Base-by-base conservation (phyloP, 37 sponge, comb jelly and placozoan species). In the Hexactinellida sp. region DNA sequence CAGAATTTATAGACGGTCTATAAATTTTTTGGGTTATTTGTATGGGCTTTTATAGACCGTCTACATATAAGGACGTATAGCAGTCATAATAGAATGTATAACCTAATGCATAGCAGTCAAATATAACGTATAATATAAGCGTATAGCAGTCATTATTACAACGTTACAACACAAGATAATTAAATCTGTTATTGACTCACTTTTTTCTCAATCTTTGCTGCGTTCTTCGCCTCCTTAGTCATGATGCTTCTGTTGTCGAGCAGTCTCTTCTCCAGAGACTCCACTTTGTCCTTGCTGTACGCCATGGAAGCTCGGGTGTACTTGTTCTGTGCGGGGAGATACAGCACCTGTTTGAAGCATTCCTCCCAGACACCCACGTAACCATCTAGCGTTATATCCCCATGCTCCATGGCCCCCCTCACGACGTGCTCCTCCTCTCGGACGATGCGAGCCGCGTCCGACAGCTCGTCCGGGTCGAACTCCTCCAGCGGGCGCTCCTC, bases 191-290 rank as follows among this genome's bases (percentile, higher is more conserved):
- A n/a, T n/a, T n/a, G n/a, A 63, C 76, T 94, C 55, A 97, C 89
- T 84, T 94, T 97, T 86, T 97, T 97, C 83, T 97, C 98, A 39
- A 97, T 85, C 63, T 97, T 97, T 38, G 92, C 92, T 0, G 98
- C 95, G 38, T 93, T 90, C 86, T 93, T 97, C 30, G 93, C 95
- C 38, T 97, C 93, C 85, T 91, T 94, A 32, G 91, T 90, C 97
- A 97, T 97, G 47, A 87, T 85, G 23, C 84, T 76, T 16, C 91
- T 82, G 52, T 92, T 92, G 54, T 87, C 90, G 23, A 89, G 86
- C 39, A 90, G 86, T 0, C 63, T 41, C 47, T 85, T 90, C 54
- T 90, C 91, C 55, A 88, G 84, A 36, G 76, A 89, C 41, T 90
- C 91, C 19, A 90, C 51, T 82, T 83, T 63, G 24, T 90, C 91